Evolutionary conservation across 37 sponge, comb jelly and placozoan species (phyloP).

Genomic region (Hormiphora californensis): DNA sequence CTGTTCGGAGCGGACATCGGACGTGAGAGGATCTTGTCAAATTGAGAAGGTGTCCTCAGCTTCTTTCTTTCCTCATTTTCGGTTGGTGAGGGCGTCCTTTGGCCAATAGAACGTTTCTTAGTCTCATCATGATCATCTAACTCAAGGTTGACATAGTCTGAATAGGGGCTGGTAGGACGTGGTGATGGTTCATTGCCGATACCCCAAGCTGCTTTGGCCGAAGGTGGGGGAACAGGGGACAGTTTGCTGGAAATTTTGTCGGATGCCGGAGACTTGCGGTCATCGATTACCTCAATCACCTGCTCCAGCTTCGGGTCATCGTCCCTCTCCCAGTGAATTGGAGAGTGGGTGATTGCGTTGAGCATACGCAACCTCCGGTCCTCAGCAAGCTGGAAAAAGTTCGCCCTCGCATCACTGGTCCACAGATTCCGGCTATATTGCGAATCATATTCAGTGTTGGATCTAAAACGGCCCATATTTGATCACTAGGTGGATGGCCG

Average conservation of each 20-base stretch:
- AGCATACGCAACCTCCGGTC: slow-evolving; percentile 25
- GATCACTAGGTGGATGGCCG: neutral
- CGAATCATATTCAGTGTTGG: slow-evolving; percentile 8
- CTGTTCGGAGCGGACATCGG: slow-evolving; percentile 9
- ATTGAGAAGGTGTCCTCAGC: neutral
- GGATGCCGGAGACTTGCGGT: neutral
- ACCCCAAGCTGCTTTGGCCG: slow-evolving; percentile 26
- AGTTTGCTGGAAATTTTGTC: neutral
- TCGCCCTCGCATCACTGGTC: slow-evolving; percentile 24
- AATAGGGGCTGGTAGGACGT: neutral
- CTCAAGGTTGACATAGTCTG: neutral
- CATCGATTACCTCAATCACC: neutral
- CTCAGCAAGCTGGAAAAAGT: neutral
- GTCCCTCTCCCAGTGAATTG: slow-evolving; percentile 48
- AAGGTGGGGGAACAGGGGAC: neutral
- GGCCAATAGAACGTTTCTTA: neutral
- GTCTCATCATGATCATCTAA: neutral
- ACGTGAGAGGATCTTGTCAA: neutral
- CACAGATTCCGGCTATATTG: slow-evolving; percentile 35
- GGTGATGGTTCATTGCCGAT: neutral
- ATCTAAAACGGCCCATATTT: neutral
- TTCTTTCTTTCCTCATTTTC: slow-evolving; percentile 14
- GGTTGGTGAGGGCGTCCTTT: slow-evolving; percentile 10
- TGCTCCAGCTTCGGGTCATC: neutral
- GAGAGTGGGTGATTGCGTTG: neutral